Percentiles rank a stretch among this genome's conserved stretches.
phyloP scores from a whole-genome alignment of 30 jellyfish, hydroid and myxozoan genomes.

The Chrysaora quinquecirrha region DNA sequence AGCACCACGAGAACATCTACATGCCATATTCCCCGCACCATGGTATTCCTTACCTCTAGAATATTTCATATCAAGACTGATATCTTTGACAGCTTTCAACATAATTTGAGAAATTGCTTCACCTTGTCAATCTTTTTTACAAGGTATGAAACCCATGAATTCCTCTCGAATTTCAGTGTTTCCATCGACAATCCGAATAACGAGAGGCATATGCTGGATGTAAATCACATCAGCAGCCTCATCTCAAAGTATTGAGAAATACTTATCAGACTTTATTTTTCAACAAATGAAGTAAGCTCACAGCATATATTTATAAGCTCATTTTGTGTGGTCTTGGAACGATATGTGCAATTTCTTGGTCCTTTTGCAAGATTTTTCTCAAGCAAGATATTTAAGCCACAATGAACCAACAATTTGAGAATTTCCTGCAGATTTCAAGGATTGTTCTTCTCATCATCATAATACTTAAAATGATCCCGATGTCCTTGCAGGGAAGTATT shows the following conservation, averaged over 20 bases:
- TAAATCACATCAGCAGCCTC: slow-evolving; percentile 16
- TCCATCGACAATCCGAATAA: slow-evolving; percentile 52
- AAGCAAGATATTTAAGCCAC: neutral
- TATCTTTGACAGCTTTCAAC: slow-evolving; percentile 9
- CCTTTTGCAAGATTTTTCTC: no score
- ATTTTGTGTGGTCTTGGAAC: no score
- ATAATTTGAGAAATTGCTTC: slow-evolving; percentile 48
- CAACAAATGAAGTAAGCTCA: no score
- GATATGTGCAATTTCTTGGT: no score
- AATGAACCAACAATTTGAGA: no score
- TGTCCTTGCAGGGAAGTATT: neutral
- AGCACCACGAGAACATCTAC: slow-evolving; percentile 61
- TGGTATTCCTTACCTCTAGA: slow-evolving; percentile 79
- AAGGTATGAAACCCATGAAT: no score
- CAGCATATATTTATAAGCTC: slow-evolving; percentile 20
- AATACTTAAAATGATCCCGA: slow-evolving; percentile 3
- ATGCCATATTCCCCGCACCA: slow-evolving; percentile 89
- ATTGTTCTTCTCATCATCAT: no score
- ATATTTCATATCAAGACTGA: slow-evolving; percentile 2
- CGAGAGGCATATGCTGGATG: slow-evolving; percentile 50
- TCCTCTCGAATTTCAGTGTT: no score
- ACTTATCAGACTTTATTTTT: slow-evolving; percentile 6
- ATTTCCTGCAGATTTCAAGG: no score
- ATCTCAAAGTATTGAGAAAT: slow-evolving; percentile 32
- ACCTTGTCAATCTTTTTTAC: slow-evolving; percentile 67